phyloP scores from a whole-genome alignment of 92 coral and sea anemone species.

The Siderastrea siderea region DNA sequence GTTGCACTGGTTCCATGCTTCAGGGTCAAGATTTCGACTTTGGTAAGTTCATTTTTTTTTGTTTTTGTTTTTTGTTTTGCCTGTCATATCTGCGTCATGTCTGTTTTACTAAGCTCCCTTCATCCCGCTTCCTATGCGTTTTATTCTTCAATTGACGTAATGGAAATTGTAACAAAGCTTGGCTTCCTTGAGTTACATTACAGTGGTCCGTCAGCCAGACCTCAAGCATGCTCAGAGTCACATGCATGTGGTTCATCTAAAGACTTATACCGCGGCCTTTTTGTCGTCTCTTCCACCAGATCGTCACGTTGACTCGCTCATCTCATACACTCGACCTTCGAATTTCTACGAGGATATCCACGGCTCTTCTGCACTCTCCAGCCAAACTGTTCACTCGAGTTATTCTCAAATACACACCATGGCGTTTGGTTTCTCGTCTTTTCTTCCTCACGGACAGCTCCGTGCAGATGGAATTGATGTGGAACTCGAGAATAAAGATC shows the following conservation, averaged over 20 bases:
- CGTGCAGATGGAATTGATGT: conserved; percentile 73
- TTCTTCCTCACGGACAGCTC: conserved; percentile 87
- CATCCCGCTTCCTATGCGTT: conserved; percentile 36
- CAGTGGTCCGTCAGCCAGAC: conserved; percentile 22
- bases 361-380: conserved; percentile 58
- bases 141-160: conserved; percentile 62
- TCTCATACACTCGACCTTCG: conserved; percentile 70
- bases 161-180: conserved; percentile 63
- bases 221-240: conserved; percentile 45
- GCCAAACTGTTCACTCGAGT: conserved; percentile 69
- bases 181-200: conserved; percentile 33
- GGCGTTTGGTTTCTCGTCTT: conserved; percentile 74
- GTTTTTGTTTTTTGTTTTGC: background rate
- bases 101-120: conserved; percentile 30
- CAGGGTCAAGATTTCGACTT: conserved; percentile 82
- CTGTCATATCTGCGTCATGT: conserved; percentile 13
- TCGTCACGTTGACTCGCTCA: conserved; percentile 85
- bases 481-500: conserved; percentile 90
- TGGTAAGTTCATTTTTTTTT: conserved; percentile 54
- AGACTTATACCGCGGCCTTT: conserved; percentile 21
- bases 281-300: conserved; percentile 54
- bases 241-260: conserved; percentile 12
- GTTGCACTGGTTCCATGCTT: conserved; percentile 63
- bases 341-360: conserved; percentile 85
- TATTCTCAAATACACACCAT: conserved; percentile 80